These are phyloP conservation scores for Stenopsyche tienmushanensis DNA, from an alignment of 1,140 invertebrate genomes.

Conservation along the genomic window DNA sequence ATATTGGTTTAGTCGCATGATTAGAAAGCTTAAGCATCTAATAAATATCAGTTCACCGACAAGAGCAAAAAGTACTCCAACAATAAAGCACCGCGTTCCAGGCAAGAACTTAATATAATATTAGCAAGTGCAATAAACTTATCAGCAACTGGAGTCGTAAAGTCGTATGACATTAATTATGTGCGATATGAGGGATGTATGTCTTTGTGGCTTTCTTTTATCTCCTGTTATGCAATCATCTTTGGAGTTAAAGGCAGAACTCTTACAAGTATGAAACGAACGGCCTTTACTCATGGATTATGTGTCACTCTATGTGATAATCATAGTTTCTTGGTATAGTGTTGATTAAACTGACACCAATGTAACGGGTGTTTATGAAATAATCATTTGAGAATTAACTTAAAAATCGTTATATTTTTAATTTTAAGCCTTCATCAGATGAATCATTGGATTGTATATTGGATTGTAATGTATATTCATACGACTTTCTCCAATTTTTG, in stretches of 20 bases:
- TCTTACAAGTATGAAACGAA: background rate
- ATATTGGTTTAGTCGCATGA: too few relatives aligned
- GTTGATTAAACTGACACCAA: conserved; percentile 18
- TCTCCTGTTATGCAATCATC: background rate
- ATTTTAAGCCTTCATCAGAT: too few relatives aligned
- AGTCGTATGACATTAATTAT: background rate
- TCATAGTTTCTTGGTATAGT: conserved; percentile 24
- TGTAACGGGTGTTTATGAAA: conserved; percentile 5
- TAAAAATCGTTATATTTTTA: too few relatives aligned
- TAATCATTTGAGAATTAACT: too few relatives aligned
- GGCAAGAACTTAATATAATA: too few relatives aligned
- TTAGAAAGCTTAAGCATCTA: too few relatives aligned
- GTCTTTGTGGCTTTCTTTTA: background rate
- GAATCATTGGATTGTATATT: too few relatives aligned
- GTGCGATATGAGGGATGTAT: background rate
- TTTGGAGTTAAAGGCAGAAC: too few relatives aligned
- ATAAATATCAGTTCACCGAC: too few relatives aligned
- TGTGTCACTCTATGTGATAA: conserved; percentile 24
- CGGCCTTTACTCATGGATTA: conserved; percentile 20
- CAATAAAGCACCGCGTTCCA: background rate
- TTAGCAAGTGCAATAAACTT: background rate
- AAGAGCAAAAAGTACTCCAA: background rate
- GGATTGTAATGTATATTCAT: too few relatives aligned
- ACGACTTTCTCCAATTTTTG: too few relatives aligned
- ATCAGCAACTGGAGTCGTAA: background rate